Evolutionary conservation across 2,797 vertebrate genomes (phyloP), one percentile per base, ranked within the genome.

Genomic region (Steatocranus sp.): DNA sequence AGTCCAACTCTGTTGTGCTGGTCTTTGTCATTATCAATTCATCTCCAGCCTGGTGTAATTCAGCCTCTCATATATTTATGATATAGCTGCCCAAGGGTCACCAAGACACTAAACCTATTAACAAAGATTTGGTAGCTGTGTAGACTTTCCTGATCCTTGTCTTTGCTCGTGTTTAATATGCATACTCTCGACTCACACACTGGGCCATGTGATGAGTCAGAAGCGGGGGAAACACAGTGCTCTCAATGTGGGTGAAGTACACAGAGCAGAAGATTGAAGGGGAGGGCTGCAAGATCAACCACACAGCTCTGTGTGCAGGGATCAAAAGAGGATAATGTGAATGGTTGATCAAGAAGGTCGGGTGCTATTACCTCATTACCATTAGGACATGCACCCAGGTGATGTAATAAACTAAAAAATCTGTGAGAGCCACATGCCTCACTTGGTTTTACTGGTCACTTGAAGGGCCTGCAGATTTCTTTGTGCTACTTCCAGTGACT

Each of bases 181-280:
- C 81, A 81, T 53, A 43, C 49, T 51, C 78, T 80, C 18, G 17
- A 17, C 75, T 87, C 27, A 17, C 38, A 83, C 76, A 43, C 20
- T 4, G 9, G 53, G 46, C 66, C 32, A 54, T 74, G 79, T 41
- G 81, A 70, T 94, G 83, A 92, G 75, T 93, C 92, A 92, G 75
- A 89, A 11, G 83, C 63, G 76, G 89, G 90, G 88, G 82, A 76
- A 83, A 79, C 88, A 66, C 85, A 66, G 36, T 9, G 50, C 56
- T 53, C 73, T 86, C 41, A 3, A 30, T 73, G 87, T 89, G 84
- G 85, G 78, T 79, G 90, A 83, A 81, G 58, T 36, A 46, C 25
- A 79, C 17, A 32, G 77, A 66, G 83, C 7, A 54, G 80, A 83
- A 84, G 76, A 51, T 10, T 34, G 27, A 25, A 73, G 49, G 30